Evolutionary conservation across 2,113 vertebrate species (phyloP).

Genomic region (Cyanoderma ruficeps): DNA sequence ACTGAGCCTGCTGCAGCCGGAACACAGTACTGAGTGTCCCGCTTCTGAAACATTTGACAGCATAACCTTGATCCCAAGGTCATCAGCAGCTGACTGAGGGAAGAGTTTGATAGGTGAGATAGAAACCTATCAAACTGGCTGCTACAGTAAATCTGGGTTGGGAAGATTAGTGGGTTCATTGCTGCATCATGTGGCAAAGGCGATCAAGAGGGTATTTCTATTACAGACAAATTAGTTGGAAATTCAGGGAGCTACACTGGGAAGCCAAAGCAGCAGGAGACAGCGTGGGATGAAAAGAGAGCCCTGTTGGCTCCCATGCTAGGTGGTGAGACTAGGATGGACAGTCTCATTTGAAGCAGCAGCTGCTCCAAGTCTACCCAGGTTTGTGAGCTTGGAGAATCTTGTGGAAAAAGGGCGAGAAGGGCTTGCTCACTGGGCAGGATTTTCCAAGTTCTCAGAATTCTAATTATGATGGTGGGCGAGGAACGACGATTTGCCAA

Average conservation of each 20-base stretch:
- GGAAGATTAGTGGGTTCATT: not conserved
- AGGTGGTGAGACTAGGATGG: not conserved
- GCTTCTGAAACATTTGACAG: not conserved
- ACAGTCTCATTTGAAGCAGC: conserved; percentile 22
- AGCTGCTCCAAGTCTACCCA: conserved; percentile 18
- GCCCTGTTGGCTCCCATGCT: not conserved
- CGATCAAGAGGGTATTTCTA: not conserved
- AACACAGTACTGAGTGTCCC: not conserved
- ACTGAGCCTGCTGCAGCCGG: not conserved
- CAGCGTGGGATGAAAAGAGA: not conserved
- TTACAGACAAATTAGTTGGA: not conserved
- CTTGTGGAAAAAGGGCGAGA: conserved; percentile 20
- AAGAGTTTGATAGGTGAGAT: not conserved
- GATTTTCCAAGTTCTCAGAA: conserved; percentile 64
- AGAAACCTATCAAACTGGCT: not conserved
- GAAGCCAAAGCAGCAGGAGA: not conserved
- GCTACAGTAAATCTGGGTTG: not conserved
- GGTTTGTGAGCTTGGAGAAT: conserved; percentile 56
- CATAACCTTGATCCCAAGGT: not conserved
- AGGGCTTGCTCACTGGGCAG: conserved; percentile 15
- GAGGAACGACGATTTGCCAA: conserved; percentile 51
- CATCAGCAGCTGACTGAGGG: not conserved
- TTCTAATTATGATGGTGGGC: conserved; percentile 60
- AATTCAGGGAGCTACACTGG: not conserved
- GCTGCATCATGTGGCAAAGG: fast-evolving